These are phyloP conservation scores for Amblyornis subalaris DNA, from an alignment of 2,113 vertebrate genomes.

Conservation along the genomic window DNA sequence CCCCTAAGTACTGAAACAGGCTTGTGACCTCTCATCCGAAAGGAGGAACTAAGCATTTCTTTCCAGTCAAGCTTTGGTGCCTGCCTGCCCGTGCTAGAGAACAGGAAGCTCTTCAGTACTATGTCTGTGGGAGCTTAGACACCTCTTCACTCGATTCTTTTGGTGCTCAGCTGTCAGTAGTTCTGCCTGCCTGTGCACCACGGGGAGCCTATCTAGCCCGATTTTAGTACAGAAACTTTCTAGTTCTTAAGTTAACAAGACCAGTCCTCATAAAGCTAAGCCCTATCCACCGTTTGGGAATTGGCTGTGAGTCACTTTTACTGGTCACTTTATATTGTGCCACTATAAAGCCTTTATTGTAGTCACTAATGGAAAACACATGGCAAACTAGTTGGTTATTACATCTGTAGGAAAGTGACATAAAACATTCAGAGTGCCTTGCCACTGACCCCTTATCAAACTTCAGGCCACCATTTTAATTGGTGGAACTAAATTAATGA, in stretches of 20 bases:
- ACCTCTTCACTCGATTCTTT: background rate
- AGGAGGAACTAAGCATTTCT: background rate
- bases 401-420: conserved; percentile 52
- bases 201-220: background rate
- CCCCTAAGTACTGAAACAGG: background rate
- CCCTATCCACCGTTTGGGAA: background rate
- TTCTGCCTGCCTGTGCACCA: background rate
- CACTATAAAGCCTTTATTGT: conserved; percentile 52
- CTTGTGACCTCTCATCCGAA: background rate
- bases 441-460: conserved; percentile 46
- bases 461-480: conserved; percentile 49
- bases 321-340: conserved; percentile 13
- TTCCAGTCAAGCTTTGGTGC: background rate
- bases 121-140: background rate
- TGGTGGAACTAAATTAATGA: conserved; percentile 66
- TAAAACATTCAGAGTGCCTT: conserved; percentile 46
- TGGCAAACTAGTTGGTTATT: conserved; percentile 46
- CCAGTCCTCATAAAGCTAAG: background rate
- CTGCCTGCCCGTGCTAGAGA: background rate
- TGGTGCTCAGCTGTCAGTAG: background rate
- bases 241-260: background rate
- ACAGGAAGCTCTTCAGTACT: background rate
- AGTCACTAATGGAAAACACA: conserved; percentile 61
- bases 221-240: background rate
- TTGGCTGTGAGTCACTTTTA: background rate